Conservation (phyloP, 2,113 vertebrate genomes). For the Gobiocypris rarus region DNA sequence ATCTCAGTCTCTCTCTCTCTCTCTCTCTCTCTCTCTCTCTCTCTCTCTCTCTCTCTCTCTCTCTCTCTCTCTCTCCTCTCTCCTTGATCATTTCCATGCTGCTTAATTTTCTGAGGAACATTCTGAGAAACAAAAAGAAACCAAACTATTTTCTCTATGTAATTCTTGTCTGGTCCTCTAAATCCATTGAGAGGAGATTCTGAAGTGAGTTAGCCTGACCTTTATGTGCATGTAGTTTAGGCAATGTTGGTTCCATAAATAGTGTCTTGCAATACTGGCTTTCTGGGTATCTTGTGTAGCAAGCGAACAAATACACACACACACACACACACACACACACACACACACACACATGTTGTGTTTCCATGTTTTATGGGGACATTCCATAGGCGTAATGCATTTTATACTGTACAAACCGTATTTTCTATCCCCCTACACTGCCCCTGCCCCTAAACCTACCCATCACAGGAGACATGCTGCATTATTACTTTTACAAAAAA, state of each 20-base stretch:
- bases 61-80: background rate
- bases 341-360: too few relatives aligned
- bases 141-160: background rate
- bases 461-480: too few relatives aligned
- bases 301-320: background rate
- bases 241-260: constrained; percentile 25
- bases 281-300: constrained; percentile 10
- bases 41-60: background rate
- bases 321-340: background rate
- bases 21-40: too few relatives aligned
- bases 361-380: too few relatives aligned
- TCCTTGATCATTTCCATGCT: background rate
- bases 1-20: background rate
- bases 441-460: too few relatives aligned
- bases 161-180: background rate
- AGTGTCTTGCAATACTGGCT: background rate
- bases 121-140: background rate
- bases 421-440: too few relatives aligned
- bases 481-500: too few relatives aligned
- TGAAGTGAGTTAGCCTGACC: background rate
- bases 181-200: background rate
- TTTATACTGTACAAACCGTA: too few relatives aligned
- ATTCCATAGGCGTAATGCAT: too few relatives aligned
- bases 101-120: background rate
- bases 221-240: constrained; percentile 12